Base-by-base conservation (phyloP, 2,888 invertebrate genomes). In the Sinopyrophorus schimmeli region DNA sequence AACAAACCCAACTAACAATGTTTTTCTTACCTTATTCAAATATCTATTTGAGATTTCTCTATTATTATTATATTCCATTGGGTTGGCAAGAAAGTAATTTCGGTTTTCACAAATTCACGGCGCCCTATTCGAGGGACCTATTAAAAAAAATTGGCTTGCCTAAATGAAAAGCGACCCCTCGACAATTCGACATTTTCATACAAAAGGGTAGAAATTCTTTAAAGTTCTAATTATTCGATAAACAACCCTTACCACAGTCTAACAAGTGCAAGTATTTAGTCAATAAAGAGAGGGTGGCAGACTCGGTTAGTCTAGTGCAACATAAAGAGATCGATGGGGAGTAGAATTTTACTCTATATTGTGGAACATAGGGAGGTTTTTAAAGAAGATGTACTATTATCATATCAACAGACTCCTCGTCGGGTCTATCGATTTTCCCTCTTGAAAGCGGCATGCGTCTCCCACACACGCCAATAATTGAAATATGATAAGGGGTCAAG, bases 401-500 rank as follows among this genome's bases (percentile, higher is more conserved):
- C n/a, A n/a, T n/a, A 32, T 17, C 11, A 21, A 26, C 43, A 35
- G 34, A 35, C 43, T 43, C 17, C 43, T 27, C 34, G 34, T 43
- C 27, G 34, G 16, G 14, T 9, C 7, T 43, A 43, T 43, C 43
- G 43, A 43, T 43, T 39, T 43, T 35, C 21, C 5, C 1, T 7
- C 3, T 5, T 20, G 23, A 10, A 14, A 16, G 10, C 35, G 14
- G 35, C 5, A 15, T 3, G 31, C 17, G 15, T 14, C 12, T 9
- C 32, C 32, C 23, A 34, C 42, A 12, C 20, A 21, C 32, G 24
- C 12, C 30, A 43, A 20, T 43, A 43, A 48, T 48, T 48, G 41
- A 35, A 41, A 16, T 32, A 35, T 41, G 47, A 35, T 41, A 42
- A 47, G 39, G 35, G 47, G 47, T 48, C 47, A 48, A 41, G 47